phyloP scores from a whole-genome alignment of 2,888 invertebrate genomes.

The Myopa testacea region DNA sequence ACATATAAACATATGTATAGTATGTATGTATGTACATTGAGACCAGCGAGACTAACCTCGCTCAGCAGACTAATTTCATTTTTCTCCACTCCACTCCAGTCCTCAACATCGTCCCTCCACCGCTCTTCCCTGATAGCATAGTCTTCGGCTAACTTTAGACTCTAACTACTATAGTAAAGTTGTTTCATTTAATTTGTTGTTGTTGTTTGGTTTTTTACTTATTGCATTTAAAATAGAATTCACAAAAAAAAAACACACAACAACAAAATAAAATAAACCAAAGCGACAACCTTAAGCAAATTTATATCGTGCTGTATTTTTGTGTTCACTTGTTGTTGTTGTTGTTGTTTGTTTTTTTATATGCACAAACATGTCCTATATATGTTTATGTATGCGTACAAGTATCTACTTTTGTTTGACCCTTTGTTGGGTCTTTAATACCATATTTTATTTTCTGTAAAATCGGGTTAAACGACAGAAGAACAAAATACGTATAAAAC shows the following conservation, averaged over 20 bases:
- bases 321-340: neutral
- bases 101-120: no score
- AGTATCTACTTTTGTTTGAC: neutral
- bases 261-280: neutral
- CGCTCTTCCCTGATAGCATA: no score
- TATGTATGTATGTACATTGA: neutral
- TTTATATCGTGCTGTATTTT: conserved; percentile 28
- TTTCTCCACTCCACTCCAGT: neutral
- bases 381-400: no score
- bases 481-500: no score
- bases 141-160: neutral
- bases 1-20: no score
- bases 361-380: no score
- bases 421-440: no score
- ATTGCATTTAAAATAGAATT: conserved; percentile 2
- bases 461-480: no score
- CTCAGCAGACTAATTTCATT: conserved; percentile 29
- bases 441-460: no score
- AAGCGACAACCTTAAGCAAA: conserved; percentile 24
- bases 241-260: neutral
- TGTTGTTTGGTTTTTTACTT: neutral
- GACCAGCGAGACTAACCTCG: conserved; percentile 19
- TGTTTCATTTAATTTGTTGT: neutral
- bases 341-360: neutral
- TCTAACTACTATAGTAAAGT: neutral